Evolutionary conservation across 1,140 invertebrate species (phyloP).

Genomic region (Drosophila kohkoa): DNA sequence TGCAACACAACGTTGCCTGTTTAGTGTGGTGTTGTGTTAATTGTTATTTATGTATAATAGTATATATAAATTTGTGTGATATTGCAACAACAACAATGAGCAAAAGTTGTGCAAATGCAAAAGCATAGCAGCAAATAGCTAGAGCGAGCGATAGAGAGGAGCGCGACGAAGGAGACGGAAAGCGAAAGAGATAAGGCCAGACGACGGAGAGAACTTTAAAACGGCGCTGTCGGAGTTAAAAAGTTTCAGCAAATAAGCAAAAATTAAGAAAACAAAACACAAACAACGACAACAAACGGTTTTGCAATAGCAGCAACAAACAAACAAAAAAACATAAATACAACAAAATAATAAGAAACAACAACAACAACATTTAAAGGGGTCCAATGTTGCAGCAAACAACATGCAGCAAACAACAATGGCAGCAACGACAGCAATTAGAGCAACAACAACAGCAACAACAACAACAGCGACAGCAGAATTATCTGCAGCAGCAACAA

Average conservation of each 20-base stretch:
- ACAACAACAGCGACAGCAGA: constrained; percentile 8
- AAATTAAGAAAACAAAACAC: constrained; percentile 19
- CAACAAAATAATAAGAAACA: constrained; percentile 36
- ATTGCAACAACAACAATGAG: constrained; percentile 57
- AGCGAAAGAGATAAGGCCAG: neutral
- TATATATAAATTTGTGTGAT: constrained; percentile 79
- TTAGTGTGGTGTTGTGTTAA: constrained; percentile 60
- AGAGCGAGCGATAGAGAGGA: constrained; percentile 7
- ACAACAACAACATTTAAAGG: constrained; percentile 61
- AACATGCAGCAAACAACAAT: constrained; percentile 77
- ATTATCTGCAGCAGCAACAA: constrained; percentile 25
- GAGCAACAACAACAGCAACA: constrained; percentile 40
- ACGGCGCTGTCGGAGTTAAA: neutral
- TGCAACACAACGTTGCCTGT: constrained; percentile 38
- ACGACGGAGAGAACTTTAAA: constrained; percentile 22
- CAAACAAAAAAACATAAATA: constrained; percentile 58
- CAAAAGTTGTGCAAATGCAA: constrained; percentile 44
- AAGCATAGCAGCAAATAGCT: constrained; percentile 20
- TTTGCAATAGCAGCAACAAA: constrained; percentile 67
- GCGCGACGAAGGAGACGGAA: constrained; percentile 2
- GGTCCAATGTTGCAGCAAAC: constrained; percentile 81
- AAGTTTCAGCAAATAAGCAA: constrained; percentile 37
- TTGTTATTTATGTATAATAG: constrained; percentile 78
- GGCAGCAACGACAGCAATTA: constrained; percentile 56
- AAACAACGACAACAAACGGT: constrained; percentile 77